Percentiles rank a stretch among this genome's conserved stretches.
Conservation (phyloP, 2,797 vertebrate species). For the Enteromius anoplus region DNA sequence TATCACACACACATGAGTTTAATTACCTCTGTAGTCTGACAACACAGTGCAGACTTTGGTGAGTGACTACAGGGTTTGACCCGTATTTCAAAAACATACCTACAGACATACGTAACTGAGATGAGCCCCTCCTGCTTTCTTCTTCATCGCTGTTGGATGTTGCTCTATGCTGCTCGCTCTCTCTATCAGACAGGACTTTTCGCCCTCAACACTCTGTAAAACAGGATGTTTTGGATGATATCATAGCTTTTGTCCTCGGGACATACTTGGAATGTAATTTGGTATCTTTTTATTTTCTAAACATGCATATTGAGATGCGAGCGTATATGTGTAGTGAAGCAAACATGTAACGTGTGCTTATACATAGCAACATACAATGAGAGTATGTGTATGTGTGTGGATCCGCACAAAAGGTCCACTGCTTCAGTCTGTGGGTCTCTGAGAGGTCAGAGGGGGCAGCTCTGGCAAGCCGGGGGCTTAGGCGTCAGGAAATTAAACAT, state of each 20-base stretch:
- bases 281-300: neutral
- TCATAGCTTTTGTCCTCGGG: neutral
- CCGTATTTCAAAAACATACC: slow-evolving; percentile 74
- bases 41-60: slow-evolving; percentile 72
- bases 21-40: slow-evolving; percentile 74
- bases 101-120: slow-evolving; percentile 77
- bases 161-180: neutral
- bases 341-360: neutral
- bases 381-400: neutral
- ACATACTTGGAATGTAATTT: neutral
- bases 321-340: neutral
- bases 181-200: slow-evolving; percentile 18
- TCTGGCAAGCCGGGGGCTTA: slow-evolving; percentile 84
- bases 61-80: slow-evolving; percentile 76
- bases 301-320: neutral
- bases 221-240: slow-evolving; percentile 14
- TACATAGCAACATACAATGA: slow-evolving; percentile 12
- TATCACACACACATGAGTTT: slow-evolving; percentile 75
- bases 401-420: slow-evolving; percentile 34
- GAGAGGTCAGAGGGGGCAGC: slow-evolving; percentile 71
- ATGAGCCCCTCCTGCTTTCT: slow-evolving; percentile 70
- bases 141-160: slow-evolving; percentile 20
- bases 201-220: neutral
- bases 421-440: slow-evolving; percentile 61
- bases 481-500: slow-evolving; percentile 97